These are phyloP conservation scores for Brachionus manjavacas DNA, from an alignment of 1,140 invertebrate species.

Conservation along the genomic window DNA sequence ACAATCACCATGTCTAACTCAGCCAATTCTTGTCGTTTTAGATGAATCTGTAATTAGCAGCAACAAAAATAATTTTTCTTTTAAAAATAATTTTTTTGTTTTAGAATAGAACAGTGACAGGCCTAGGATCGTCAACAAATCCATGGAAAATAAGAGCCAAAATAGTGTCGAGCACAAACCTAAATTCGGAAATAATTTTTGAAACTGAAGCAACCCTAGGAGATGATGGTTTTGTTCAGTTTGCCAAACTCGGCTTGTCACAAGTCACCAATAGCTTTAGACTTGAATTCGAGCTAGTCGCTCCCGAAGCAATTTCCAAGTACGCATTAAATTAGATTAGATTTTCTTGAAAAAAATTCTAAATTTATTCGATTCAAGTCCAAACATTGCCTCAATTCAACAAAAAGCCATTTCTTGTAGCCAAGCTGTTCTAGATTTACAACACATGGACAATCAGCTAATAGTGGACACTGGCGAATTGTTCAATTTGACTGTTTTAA, in stretches of 20 bases:
- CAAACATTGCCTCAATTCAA: background rate
- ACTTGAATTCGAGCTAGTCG: background rate
- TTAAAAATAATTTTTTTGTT: no score
- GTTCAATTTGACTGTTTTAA: background rate
- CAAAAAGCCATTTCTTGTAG: background rate
- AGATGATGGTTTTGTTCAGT: conserved; percentile 32
- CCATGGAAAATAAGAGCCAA: conserved; percentile 14
- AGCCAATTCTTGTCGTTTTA: background rate
- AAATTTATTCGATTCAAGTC: background rate
- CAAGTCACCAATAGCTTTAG: background rate
- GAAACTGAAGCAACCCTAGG: background rate
- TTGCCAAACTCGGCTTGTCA: background rate
- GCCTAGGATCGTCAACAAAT: background rate
- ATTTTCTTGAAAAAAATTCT: background rate
- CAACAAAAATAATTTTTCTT: no score
- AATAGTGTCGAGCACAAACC: background rate
- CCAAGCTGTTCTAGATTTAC: background rate
- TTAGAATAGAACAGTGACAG: conserved; percentile 6
- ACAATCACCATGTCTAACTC: conserved; percentile 21
- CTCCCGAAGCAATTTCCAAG: background rate
- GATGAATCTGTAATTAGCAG: conserved; percentile 15
- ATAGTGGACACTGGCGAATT: background rate
- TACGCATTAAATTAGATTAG: background rate
- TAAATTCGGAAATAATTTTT: background rate
- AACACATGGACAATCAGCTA: background rate